Evolutionary conservation across 1,140 invertebrate genomes (phyloP), one percentile per base, ranked within the genome.

Genomic region (Bombus balteatus): DNA sequence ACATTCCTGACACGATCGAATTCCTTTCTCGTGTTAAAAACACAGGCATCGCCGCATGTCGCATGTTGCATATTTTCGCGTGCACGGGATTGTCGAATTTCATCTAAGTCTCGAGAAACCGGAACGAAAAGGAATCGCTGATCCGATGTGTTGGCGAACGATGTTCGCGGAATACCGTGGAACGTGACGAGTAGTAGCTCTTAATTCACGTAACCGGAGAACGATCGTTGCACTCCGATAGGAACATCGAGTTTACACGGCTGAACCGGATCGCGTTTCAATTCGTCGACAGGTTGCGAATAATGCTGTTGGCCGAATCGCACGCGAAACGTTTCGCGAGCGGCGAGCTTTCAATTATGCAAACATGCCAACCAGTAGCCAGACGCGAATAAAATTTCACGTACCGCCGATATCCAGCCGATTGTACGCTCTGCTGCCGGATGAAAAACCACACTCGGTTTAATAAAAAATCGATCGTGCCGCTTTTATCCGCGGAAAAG

Each of bases 231-330:
- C 8, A 18, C 57, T 28, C 68, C 28, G 66, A 90, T 39, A 59
- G 66, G 53, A 81, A 90, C 88, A 89, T 75, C 68, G 80, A 83
- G 84, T 89, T 90, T 89, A 89, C 88, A 83, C 82, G 86, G 37
- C 9, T 41, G 59, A 70, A 80, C 37, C 41, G 83, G 74, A 89
- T 87, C 77, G 85, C 72, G 77, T 87, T 89, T 88, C 88, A 77
- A 80, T 68, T 83, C 80, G 76, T 83, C 65, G 74, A 79, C 82
- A 78, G 43, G 71, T 68, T 68, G 39, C 77, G 75, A 85, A 71
- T 71, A 72, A 77, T 75, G 81, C 37, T 41, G 15, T 72, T n/a
- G 41, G n/a, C 32, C 71, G 53, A 75, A 37, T 75, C 25, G 72
- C 72, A 39, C 81, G 77, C 76, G 76, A 73, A 73, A 57, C 79